Base-by-base conservation (phyloP, 2,888 invertebrate species). In the Drosophila pseudotalamancana region DNA sequence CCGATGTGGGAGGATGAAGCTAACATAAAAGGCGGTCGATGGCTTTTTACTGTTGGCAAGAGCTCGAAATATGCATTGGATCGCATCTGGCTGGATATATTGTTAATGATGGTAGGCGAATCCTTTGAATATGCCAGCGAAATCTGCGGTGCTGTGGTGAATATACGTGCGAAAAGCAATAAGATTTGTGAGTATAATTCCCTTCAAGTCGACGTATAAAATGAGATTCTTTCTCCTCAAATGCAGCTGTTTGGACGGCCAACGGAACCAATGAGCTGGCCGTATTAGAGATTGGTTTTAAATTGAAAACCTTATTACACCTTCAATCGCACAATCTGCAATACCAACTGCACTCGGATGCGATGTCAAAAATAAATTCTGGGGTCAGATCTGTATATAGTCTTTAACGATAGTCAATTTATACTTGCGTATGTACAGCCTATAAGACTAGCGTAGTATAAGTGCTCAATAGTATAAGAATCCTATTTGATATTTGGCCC, bases 341-440 rank as follows among this genome's bases (percentile, higher is more conserved):
- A 48, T 87, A 83, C 42, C 85, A 87, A 23, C 62, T 82, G 32
- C 83, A 83, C 50, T 75, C 83, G 16, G 87, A 83, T 68, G 79
- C 82, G 27, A 85, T 83, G 87, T 53, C 60, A 8, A 78, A 83
- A 37, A 32, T 70, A 8, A 73, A 65, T 54, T 73, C 87, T 14
- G 94, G 93, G 77, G 95, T 96, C 74, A 96, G 96, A 93, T 70
- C 89, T 32, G 82, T 85, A 37, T 90, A 88, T 64, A 84, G 78
- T 54, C 63, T 90, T 43, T 90, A 19, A 66, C 14, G 14, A 21
- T 25, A 21, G 34, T 49, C 32, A 45, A 18, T 39, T 45, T 32
- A 34, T 48, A 35, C 2, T 53, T 21, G 8, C 25, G 60, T 60
- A 48, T 59, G 63, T 48, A 32, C 39, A 54, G 48, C 57, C 45